A percentile compares a stretch with the other conserved stretches of the same genome.
phyloP scores from a whole-genome alignment of 2,888 invertebrate genomes.

The Celastrina argiolus region DNA sequence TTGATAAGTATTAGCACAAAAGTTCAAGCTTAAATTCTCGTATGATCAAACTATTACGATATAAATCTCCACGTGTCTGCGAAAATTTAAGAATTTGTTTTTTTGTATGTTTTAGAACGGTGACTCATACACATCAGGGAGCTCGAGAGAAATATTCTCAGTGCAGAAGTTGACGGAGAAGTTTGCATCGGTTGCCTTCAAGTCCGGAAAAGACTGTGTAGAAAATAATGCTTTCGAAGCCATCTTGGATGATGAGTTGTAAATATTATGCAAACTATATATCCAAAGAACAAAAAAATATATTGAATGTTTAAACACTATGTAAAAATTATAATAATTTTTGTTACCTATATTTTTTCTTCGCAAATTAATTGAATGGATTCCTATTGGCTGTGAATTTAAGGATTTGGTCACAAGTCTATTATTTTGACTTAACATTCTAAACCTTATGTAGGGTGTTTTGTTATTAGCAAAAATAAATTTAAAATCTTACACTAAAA shows the following conservation, averaged over 20 bases:
- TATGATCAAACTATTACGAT: no score
- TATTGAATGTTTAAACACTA: not conserved
- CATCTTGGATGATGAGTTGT: constrained; percentile 96
- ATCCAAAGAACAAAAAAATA: constrained; percentile 35
- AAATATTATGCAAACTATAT: constrained; percentile 40
- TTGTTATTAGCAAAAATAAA: not conserved
- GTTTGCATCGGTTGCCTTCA: constrained; percentile 84
- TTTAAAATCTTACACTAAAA: not conserved
- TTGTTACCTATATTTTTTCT: constrained; percentile 20
- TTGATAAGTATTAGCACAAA: no score
- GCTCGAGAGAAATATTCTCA: constrained; percentile 83
- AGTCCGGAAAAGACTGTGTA: constrained; percentile 83
- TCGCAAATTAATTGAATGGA: constrained; percentile 3
- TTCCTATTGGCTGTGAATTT: constrained; percentile 11
- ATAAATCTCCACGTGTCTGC: not conserved
- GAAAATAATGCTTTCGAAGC: constrained; percentile 96
- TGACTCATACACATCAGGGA: constrained; percentile 67
- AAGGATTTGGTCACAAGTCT: not conserved
- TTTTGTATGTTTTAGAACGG: constrained; percentile 70
- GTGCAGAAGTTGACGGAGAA: constrained; percentile 86
- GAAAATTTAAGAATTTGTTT: not conserved
- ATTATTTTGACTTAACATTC: no score
- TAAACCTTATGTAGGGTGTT: not conserved
- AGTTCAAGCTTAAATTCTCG: no score
- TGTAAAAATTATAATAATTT: not conserved